Conservation (phyloP, 2,797 vertebrate species). For the Coreius guichenoti region DNA sequence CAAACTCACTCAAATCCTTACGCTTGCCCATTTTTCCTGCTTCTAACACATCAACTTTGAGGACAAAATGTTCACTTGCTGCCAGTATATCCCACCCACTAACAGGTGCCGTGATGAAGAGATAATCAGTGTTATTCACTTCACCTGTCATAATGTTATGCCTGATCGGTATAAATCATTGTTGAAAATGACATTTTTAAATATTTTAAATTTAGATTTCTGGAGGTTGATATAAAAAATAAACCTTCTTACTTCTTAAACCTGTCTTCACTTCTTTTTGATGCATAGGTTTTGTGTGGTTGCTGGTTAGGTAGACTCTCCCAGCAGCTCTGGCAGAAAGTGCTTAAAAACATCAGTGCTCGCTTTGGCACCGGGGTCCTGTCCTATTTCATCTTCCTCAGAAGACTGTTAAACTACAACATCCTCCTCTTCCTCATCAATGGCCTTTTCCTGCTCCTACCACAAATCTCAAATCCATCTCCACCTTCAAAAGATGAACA, state of each 20-base stretch:
- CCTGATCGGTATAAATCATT: no score
- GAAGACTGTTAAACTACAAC: slow-evolving; percentile 84
- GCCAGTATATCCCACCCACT: no score
- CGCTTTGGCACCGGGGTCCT: slow-evolving; percentile 88
- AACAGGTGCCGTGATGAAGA: no score
- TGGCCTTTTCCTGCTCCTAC: slow-evolving; percentile 79
- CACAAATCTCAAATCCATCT: slow-evolving; percentile 71
- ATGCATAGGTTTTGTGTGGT: neutral
- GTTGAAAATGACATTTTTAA: neutral
- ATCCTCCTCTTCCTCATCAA: slow-evolving; percentile 75
- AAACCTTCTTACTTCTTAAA: neutral
- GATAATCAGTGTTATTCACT: no score
- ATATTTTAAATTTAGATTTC: neutral
- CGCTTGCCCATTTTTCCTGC: no score
- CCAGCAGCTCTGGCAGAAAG: slow-evolving; percentile 75
- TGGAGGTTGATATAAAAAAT: neutral
- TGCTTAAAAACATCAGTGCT: slow-evolving; percentile 82
- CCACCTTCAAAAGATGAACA: neutral
- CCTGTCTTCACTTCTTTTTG: neutral
- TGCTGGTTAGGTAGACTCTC: slow-evolving; percentile 71
- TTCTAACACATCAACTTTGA: no score
- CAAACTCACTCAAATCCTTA: no score
- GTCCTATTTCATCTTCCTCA: slow-evolving; percentile 90
- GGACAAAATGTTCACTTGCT: no score
- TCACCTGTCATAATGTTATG: no score